A percentile compares a stretch with the other conserved stretches of the same genome.
These are phyloP conservation scores for Ailuropoda melanoleuca DNA, from an alignment of 2,113 vertebrate species.

Conservation along the genomic window DNA sequence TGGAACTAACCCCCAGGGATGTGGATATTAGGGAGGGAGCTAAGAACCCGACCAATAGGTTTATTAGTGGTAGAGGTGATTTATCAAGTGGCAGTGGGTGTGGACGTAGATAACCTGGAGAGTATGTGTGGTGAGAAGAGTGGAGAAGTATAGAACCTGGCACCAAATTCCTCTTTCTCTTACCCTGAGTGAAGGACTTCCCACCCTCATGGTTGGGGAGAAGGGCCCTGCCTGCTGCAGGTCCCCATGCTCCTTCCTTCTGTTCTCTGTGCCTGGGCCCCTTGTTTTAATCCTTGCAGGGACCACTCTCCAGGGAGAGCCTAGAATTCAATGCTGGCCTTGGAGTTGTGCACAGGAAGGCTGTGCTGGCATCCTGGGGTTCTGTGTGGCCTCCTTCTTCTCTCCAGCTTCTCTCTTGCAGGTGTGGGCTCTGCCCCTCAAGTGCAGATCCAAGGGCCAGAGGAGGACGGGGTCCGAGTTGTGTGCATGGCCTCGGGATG, in stretches of 20 bases:
- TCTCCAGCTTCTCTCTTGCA: neutral
- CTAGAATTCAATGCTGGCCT: accelerated
- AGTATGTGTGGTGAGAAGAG: neutral
- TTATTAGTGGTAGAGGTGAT: neutral
- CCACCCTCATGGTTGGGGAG: accelerated
- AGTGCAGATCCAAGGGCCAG: neutral
- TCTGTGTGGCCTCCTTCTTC: accelerated
- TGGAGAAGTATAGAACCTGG: accelerated
- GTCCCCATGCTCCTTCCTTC: neutral
- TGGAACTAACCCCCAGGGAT: neutral
- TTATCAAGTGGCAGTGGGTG: neutral
- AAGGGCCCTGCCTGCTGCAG: accelerated
- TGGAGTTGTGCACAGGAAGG: accelerated
- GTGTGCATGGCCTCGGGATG: neutral
- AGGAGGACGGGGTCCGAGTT: constrained; percentile 5
- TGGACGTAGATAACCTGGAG: too few relatives aligned
- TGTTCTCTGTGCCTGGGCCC: accelerated
- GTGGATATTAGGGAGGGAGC: accelerated
- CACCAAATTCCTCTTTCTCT: neutral
- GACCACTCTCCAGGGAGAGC: accelerated
- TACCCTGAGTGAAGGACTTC: neutral
- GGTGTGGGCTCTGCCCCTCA: constrained; percentile 17
- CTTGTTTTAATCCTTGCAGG: accelerated
- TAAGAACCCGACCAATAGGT: accelerated
- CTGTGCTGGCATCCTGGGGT: too few relatives aligned